phyloP scores from a whole-genome alignment of 2,113 vertebrate genomes.

The Triplophysa siluroides region DNA sequence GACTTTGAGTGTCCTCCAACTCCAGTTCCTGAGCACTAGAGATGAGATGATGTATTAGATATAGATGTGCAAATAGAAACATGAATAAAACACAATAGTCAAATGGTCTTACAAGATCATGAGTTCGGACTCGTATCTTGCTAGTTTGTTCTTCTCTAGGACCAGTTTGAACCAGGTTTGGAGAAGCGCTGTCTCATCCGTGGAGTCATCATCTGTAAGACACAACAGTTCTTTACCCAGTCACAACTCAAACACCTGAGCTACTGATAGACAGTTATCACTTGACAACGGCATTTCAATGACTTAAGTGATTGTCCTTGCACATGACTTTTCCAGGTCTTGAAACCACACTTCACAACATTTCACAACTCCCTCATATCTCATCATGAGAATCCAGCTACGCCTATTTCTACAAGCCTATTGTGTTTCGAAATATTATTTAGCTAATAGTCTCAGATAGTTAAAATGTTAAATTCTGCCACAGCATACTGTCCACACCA shows the following conservation, averaged over 20 bases:
- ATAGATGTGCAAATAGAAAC: background rate
- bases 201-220: slow-evolving; percentile 41
- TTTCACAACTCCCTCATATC: no score
- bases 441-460: background rate
- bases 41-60: background rate
- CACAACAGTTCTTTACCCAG: no score
- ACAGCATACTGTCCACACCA: slow-evolving; percentile 64
- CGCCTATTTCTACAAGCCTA: no score
- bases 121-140: slow-evolving; percentile 89
- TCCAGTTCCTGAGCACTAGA: slow-evolving; percentile 89
- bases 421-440: background rate
- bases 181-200: slow-evolving; percentile 82
- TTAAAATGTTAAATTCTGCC: background rate
- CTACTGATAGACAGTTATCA: no score
- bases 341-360: no score
- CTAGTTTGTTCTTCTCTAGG: slow-evolving; percentile 92
- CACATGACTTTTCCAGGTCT: no score
- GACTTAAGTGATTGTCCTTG: no score
- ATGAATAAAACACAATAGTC: background rate
- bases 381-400: no score
- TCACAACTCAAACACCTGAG: no score
- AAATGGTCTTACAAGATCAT: slow-evolving; percentile 74
- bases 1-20: slow-evolving; percentile 88
- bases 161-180: slow-evolving; percentile 93
- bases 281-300: no score